Evolutionary conservation across 2,113 vertebrate genomes (phyloP), one percentile per base, ranked within the genome.

Genomic region (Oncorhynchus gorbuscha): DNA sequence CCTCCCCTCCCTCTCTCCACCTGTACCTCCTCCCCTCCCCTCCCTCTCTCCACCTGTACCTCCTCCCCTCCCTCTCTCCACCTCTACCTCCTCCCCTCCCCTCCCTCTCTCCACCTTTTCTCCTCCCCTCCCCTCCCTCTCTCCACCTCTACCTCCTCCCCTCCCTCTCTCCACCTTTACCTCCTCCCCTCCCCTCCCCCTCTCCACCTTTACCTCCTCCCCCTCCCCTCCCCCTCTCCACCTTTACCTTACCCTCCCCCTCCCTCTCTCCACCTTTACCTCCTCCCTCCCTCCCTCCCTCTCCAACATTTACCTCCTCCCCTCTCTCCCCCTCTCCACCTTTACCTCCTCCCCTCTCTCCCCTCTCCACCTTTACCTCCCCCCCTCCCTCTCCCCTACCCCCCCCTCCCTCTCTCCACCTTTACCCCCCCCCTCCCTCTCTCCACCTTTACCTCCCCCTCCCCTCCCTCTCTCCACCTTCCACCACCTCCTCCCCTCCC

Each of bases 371-470:
- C 30, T 32, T n/a, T n/a, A n/a, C n/a, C 32, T 0, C 32, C 32
- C 0, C 32, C 32, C 32, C 5, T 5, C 32, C 0, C 1, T 5
- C 5, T 5, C 0, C 5, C 0, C 0, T 3, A 8, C 11, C 28
- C 87, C 26, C 0, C 26, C 26, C 26, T 2, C 26, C 26, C 26
- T 26, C 26, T 26, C 26, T 26, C 2, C 26, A 26, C 26, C 26
- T 26, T 1, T 26, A 26, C 26, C 26, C 86, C 71, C 76, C 75
- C 84, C 80, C 74, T 76, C 92, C 92, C 3, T 22, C 12, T 13
- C 22, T 51, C 69, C 12, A 89, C 86, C 82, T 74, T 0, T 76
- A 71, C 84, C 82, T 81, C 89, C 88, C 89, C 76, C 28, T 80
- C 89, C 92, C 90, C 87, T 3, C 22, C 84, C 87, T 89, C 89